Conservation (phyloP, 2,888 invertebrate species). For the Calephelis perditalis region DNA sequence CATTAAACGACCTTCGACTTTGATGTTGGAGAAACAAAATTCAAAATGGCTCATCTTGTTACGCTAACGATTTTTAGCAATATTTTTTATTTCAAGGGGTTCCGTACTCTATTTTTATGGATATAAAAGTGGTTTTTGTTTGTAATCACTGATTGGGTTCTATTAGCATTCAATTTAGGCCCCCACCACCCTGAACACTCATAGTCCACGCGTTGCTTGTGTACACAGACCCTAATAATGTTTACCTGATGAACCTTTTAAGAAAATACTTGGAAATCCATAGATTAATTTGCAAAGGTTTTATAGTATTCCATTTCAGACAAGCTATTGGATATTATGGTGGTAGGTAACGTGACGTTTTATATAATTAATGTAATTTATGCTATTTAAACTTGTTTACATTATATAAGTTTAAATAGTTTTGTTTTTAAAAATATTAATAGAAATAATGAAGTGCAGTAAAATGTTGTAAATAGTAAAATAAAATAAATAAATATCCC, state of each 20-base stretch:
- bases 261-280: not conserved
- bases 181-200: constrained; percentile 35
- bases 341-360: too few relatives aligned
- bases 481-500: too few relatives aligned
- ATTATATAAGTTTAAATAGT: too few relatives aligned
- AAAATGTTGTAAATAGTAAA: too few relatives aligned
- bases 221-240: not conserved
- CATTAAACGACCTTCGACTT: constrained; percentile 1
- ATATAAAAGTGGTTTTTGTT: constrained; percentile 8
- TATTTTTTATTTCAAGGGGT: constrained; percentile 15
- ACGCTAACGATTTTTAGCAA: not conserved
- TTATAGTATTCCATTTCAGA: too few relatives aligned
- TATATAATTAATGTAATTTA: too few relatives aligned
- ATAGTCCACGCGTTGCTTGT: constrained; percentile 26
- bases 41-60: constrained; percentile 8
- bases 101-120: constrained; percentile 23
- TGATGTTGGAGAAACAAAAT: constrained; percentile 5
- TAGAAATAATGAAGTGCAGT: too few relatives aligned
- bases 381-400: too few relatives aligned
- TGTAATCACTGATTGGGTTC: not conserved
- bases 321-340: too few relatives aligned
- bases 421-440: too few relatives aligned
- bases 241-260: constrained; percentile 1
- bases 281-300: too few relatives aligned
- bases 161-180: constrained; percentile 40